Conservation (phyloP, 2,888 invertebrate genomes). For the Agrotis clavis region DNA sequence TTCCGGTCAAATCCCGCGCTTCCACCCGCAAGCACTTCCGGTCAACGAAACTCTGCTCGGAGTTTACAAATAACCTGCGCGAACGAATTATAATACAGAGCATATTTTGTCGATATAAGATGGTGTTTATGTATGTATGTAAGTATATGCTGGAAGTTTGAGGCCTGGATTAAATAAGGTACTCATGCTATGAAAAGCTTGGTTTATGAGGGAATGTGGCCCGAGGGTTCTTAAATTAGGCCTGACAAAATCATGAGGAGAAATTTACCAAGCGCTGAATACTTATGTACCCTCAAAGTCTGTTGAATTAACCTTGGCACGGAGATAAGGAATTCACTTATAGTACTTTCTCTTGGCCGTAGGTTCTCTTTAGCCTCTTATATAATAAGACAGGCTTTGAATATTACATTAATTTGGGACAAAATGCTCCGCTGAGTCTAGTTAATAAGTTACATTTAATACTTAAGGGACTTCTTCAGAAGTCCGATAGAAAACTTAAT, state of each 20-base stretch:
- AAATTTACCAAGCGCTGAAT: constrained; percentile 66
- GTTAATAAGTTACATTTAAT: constrained; percentile 2
- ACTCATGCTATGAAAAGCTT: constrained; percentile 56
- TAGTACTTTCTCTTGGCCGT: constrained; percentile 53
- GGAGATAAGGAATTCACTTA: constrained; percentile 67
- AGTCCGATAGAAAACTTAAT: not conserved
- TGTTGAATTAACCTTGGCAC: constrained; percentile 64
- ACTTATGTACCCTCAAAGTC: constrained; percentile 61
- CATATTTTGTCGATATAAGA: constrained; percentile 57
- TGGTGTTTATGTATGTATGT: constrained; percentile 21
- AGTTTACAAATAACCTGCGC: constrained; percentile 71
- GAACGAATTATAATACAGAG: constrained; percentile 54
- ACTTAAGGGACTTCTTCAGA: too few relatives aligned
- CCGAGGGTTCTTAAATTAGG: constrained; percentile 68
- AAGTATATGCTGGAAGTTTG: constrained; percentile 14
- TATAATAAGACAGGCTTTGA: constrained; percentile 10
- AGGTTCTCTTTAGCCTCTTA: constrained; percentile 36
- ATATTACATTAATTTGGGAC: constrained; percentile 25
- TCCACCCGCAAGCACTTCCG: constrained; percentile 85
- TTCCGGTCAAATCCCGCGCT: constrained; percentile 89
- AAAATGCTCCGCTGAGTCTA: constrained; percentile 7
- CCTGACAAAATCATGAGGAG: constrained; percentile 68
- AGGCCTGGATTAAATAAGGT: constrained; percentile 56
- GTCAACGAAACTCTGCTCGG: constrained; percentile 82
- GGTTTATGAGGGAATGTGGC: constrained; percentile 62